Conservation (phyloP, 2,113 vertebrate species). For the Cephalopterus ornatus region DNA sequence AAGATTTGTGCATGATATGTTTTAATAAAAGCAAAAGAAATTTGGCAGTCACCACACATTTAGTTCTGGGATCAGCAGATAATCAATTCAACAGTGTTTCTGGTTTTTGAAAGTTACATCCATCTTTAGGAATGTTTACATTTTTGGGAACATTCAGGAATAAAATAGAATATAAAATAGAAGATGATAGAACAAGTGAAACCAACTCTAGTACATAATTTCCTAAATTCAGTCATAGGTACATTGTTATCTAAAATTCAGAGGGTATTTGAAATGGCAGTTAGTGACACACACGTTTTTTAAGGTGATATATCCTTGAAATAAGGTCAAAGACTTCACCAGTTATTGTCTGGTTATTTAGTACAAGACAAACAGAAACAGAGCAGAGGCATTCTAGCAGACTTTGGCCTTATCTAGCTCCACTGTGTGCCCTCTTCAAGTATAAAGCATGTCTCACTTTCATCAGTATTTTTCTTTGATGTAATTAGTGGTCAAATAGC, state of each 20-base stretch:
- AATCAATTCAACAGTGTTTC: neutral
- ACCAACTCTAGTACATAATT: neutral
- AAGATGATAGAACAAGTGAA: neutral
- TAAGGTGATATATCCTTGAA: conserved; percentile 44
- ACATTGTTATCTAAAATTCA: neutral
- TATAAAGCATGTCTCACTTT: conserved; percentile 79
- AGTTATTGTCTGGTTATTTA: conserved; percentile 72
- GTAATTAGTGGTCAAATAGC: conserved; percentile 80
- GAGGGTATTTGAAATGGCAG: neutral
- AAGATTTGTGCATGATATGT: neutral
- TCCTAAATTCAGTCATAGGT: neutral
- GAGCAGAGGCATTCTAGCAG: conserved; percentile 64
- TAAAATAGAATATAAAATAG: neutral
- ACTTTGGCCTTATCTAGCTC: conserved; percentile 80
- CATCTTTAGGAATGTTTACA: neutral
- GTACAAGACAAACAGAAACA: conserved; percentile 70
- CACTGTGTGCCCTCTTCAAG: conserved; percentile 80
- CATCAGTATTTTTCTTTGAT: conserved; percentile 82
- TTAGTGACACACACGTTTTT: neutral
- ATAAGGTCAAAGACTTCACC: conserved; percentile 44
- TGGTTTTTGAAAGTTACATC: neutral
- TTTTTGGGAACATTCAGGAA: neutral
- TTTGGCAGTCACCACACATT: neutral
- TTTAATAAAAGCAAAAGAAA: neutral
- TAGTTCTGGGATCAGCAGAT: neutral